These are phyloP conservation scores for Dione vanillae DNA, from an alignment of 2,888 invertebrate species.

Conservation along the genomic window DNA sequence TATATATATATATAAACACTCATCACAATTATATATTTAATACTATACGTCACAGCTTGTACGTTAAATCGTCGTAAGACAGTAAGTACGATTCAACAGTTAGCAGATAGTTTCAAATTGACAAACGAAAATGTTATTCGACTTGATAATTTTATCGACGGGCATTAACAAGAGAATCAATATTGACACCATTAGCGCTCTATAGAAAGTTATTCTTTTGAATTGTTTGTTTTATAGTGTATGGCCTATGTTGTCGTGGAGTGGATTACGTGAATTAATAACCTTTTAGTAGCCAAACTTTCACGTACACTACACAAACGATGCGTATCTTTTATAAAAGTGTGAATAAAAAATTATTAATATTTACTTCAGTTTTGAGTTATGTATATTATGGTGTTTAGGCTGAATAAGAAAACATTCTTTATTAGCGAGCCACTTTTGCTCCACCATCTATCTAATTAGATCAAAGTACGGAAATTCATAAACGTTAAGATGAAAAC, in stretches of 20 bases:
- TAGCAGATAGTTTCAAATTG: constrained; percentile 28
- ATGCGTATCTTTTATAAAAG: neutral
- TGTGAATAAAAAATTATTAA: no score
- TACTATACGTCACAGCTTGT: neutral
- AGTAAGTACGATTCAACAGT: constrained; percentile 24
- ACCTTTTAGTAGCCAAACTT: neutral
- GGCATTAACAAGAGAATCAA: constrained; percentile 19
- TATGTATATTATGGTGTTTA: no score
- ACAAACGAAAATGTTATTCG: constrained; percentile 32
- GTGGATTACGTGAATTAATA: constrained; percentile 20
- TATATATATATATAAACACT: neutral
- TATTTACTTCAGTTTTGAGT: no score
- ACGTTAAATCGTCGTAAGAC: neutral
- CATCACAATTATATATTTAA: neutral
- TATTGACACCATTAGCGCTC: constrained; percentile 13
- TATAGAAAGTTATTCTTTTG: constrained; percentile 22
- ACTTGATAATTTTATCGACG: constrained; percentile 26
- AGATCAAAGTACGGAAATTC: no score
- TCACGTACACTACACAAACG: neutral
- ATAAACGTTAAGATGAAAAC: no score
- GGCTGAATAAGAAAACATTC: no score
- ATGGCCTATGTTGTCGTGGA: neutral
- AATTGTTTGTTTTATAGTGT: constrained; percentile 6
- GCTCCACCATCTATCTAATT: no score
- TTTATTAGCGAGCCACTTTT: neutral